These are phyloP conservation scores for Cromileptes altivelis DNA, from an alignment of 2,113 vertebrate species.

Conservation along the genomic window DNA sequence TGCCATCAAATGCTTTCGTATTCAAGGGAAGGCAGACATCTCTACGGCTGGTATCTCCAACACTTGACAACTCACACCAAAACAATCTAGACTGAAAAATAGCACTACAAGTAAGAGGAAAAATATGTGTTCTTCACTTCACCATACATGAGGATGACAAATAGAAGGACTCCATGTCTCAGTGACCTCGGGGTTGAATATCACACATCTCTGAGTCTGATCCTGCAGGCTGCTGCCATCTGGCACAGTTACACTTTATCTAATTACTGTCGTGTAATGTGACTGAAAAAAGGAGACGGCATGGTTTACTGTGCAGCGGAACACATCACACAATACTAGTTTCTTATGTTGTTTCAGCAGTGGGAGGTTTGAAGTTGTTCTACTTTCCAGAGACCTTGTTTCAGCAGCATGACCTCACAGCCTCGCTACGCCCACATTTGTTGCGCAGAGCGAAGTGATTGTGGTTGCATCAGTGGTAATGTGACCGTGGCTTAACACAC, in stretches of 20 bases:
- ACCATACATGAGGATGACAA: background rate
- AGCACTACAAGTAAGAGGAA: too few relatives aligned
- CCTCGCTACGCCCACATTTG: conserved; percentile 5
- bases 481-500: conserved; percentile 53
- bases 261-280: conserved; percentile 20
- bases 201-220: conserved; percentile 10
- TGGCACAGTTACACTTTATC: conserved; percentile 4
- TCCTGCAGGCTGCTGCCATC: conserved; percentile 10
- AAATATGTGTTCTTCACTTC: too few relatives aligned
- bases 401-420: conserved; percentile 10
- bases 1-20: too few relatives aligned
- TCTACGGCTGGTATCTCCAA: too few relatives aligned
- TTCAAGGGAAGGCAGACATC: too few relatives aligned
- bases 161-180: background rate
- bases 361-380: background rate
- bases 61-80: too few relatives aligned
- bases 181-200: conserved; percentile 3
- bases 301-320: background rate
- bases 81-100: too few relatives aligned
- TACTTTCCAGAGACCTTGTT: conserved; percentile 9
- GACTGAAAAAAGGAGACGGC: conserved; percentile 5
- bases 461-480: conserved; percentile 52
- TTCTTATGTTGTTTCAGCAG: background rate
- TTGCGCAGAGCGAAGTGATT: conserved; percentile 18
- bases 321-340: background rate